Percentiles rank a stretch among this genome's conserved stretches.
Evolutionary conservation across 2,797 vertebrate genomes (phyloP).

Genomic region (Heliangelus exortis): DNA sequence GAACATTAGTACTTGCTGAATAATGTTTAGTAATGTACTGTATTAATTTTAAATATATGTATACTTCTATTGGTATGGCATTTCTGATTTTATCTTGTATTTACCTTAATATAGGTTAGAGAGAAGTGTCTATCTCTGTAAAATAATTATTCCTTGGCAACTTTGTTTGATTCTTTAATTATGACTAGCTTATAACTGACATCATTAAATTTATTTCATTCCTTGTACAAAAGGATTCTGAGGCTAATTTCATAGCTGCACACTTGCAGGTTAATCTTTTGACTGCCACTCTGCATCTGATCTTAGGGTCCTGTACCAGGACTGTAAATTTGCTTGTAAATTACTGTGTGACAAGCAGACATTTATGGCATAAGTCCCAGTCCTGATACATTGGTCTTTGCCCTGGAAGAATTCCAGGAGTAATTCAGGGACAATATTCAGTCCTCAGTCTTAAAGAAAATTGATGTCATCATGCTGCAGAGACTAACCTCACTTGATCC

Average conservation of each 20-base stretch:
- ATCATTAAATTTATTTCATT: not conserved
- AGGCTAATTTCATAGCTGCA: not conserved
- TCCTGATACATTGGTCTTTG: not conserved
- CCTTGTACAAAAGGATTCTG: not conserved
- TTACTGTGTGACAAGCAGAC: not conserved
- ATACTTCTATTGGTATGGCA: not conserved
- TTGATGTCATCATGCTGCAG: not conserved
- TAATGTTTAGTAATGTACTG: not conserved
- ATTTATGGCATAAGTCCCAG: not conserved
- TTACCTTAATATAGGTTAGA: not conserved
- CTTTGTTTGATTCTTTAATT: not conserved
- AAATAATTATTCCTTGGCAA: not conserved
- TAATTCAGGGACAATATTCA: not conserved
- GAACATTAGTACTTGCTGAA: not conserved
- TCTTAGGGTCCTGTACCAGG: not conserved
- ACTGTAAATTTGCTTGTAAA: not conserved
- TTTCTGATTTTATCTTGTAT: not conserved
- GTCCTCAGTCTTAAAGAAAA: constrained; percentile 4
- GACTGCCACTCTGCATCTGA: not conserved
- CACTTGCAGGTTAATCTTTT: not conserved
- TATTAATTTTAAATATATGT: not conserved
- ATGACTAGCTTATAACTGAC: not conserved
- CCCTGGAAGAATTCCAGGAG: not conserved
- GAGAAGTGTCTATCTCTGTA: not conserved
- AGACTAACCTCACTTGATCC: not conserved